Conservation (phyloP, 2,797 vertebrate genomes). For the Chlorospingus flavigularis region DNA sequence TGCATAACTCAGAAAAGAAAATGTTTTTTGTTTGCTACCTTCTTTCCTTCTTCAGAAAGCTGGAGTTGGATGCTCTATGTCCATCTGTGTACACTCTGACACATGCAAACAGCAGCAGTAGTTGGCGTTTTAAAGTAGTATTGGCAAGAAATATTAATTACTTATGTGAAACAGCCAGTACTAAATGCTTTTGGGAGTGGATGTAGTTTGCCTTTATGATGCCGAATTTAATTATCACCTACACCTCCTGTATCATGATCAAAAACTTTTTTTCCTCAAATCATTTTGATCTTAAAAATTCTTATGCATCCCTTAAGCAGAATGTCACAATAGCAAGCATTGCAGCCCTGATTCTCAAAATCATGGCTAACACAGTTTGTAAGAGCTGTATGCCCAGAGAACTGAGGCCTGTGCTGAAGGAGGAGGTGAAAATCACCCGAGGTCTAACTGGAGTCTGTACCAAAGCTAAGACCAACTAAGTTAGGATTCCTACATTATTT, state of each 20-base stretch:
- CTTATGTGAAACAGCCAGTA: not conserved
- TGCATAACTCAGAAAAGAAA: not conserved
- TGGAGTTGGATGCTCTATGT: not conserved
- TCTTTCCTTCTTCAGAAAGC: not conserved
- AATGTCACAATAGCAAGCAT: rapidly evolving
- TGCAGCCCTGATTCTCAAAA: not conserved
- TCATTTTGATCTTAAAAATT: not conserved
- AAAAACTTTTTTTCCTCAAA: not conserved
- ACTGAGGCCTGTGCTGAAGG: not conserved
- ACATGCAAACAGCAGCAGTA: not conserved
- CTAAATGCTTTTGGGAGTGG: not conserved
- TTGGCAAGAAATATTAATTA: not conserved
- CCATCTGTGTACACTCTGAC: not conserved
- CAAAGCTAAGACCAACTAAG: not conserved
- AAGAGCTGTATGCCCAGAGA: not conserved
- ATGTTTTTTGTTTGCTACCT: not conserved
- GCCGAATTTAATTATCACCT: not conserved
- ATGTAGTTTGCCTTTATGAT: not conserved
- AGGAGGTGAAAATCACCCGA: not conserved
- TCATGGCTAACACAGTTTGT: not conserved
- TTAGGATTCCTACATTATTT: not conserved
- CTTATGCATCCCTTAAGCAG: not conserved
- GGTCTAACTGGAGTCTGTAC: not conserved
- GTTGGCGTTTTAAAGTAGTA: not conserved
- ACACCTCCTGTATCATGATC: not conserved